Percentiles rank a stretch among this genome's conserved stretches.
Evolutionary conservation across 2,888 invertebrate species (phyloP).

Genomic region (Siphlonurus alternatus): DNA sequence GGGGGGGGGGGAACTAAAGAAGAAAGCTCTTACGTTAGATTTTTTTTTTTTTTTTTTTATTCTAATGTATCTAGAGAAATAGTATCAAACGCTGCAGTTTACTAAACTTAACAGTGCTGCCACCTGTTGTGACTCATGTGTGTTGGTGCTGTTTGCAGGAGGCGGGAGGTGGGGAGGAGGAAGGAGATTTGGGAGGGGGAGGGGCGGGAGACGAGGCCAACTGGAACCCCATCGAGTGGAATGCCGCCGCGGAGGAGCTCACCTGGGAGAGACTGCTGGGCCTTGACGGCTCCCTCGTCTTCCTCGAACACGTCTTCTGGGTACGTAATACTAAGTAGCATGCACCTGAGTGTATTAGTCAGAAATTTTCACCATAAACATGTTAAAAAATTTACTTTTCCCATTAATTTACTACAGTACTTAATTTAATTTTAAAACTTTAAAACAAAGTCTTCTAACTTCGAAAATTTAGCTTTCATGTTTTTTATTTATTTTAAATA

Average conservation of each 20-base stretch:
- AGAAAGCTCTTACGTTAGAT: no score
- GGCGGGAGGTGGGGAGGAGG: slow-evolving; percentile 8
- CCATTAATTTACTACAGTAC: no score
- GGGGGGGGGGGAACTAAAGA: no score
- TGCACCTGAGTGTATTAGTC: no score
- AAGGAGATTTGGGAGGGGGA: slow-evolving; percentile 8
- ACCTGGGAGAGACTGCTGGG: slow-evolving; percentile 97
- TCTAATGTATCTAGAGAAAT: no score
- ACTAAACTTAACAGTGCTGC: not conserved
- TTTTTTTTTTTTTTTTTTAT: no score
- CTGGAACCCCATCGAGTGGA: slow-evolving; percentile 99
- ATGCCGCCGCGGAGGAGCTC: slow-evolving; percentile 89
- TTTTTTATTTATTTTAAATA: no score
- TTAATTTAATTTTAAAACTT: not conserved
- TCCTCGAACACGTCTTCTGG: slow-evolving; percentile 98
- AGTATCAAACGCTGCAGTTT: no score
- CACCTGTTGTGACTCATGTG: not conserved
- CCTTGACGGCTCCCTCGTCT: slow-evolving; percentile 89
- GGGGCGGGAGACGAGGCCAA: slow-evolving; percentile 56
- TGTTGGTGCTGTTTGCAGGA: not conserved
- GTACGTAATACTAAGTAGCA: no score
- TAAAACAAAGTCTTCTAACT: not conserved
- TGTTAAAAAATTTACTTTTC: no score
- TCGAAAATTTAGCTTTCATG: not conserved
- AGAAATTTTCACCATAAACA: no score